A percentile compares a stretch with the other conserved stretches of the same genome.
Conservation (phyloP, 2,797 vertebrate species). For the Nannoperca obscura region DNA sequence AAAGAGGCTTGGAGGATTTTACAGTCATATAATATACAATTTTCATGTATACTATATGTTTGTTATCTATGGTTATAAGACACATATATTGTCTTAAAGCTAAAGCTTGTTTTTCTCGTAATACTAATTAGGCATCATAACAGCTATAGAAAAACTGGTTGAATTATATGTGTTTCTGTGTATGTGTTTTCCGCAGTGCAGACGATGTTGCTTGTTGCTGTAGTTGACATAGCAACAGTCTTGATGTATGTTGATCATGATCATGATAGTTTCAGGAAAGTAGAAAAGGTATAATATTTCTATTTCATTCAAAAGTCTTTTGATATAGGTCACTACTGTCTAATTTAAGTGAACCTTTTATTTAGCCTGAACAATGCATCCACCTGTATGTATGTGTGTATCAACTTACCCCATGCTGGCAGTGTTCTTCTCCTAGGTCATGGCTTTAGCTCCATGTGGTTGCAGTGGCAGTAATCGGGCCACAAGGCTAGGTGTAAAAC, state of each 20-base stretch:
- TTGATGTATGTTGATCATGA: background rate
- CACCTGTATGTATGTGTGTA: background rate
- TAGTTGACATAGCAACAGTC: background rate
- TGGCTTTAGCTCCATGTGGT: constrained; percentile 50
- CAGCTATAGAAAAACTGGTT: background rate
- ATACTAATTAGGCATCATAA: background rate
- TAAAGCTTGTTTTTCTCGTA: background rate
- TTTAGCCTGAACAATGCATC: background rate
- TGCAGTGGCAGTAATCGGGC: constrained; percentile 15
- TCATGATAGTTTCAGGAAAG: background rate
- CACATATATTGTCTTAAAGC: background rate
- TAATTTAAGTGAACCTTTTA: background rate
- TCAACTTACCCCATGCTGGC: constrained; percentile 6
- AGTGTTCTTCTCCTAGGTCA: constrained; percentile 26
- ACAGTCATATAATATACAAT: background rate
- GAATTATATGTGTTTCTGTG: background rate
- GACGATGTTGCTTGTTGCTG: background rate
- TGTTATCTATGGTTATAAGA: background rate
- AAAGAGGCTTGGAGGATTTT: background rate
- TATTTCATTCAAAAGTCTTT: background rate
- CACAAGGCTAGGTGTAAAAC: constrained; percentile 44
- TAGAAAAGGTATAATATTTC: background rate
- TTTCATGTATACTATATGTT: background rate
- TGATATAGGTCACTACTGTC: background rate
- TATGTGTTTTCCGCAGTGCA: background rate